Evolutionary conservation across 64 coral and sea anemone species (phyloP).

Genomic region (Montipora sp.): DNA sequence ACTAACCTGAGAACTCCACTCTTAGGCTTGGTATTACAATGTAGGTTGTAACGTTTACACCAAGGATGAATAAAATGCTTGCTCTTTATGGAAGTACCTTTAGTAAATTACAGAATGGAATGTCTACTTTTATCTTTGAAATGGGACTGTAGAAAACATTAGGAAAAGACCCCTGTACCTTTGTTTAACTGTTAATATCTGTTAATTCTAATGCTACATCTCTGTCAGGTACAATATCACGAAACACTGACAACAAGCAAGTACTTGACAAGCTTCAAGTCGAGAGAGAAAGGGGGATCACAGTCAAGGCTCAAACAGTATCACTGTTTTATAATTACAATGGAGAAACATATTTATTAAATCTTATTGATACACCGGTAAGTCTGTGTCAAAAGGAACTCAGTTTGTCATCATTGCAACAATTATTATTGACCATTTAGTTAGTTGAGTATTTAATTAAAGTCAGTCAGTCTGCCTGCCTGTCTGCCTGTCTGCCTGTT

Average conservation of each 20-base stretch:
- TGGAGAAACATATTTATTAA: conserved; percentile 86
- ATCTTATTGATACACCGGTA: conserved; percentile 98
- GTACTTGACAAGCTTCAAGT: conserved; percentile 98
- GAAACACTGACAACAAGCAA: conserved; percentile 86
- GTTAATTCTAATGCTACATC: no score
- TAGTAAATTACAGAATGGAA: no score
- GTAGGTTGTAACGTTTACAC: no score
- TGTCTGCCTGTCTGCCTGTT: not conserved
- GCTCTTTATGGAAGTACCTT: no score
- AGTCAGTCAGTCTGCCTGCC: not conserved
- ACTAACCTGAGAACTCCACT: no score
- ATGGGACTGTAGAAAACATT: no score
- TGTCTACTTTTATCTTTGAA: no score
- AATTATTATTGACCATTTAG: not conserved
- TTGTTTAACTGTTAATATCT: no score
- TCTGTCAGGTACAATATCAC: conserved; percentile 87
- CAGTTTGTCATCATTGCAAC: not conserved
- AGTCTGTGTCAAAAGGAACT: conserved; percentile 25
- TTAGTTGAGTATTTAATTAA: no score
- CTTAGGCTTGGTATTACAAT: no score
- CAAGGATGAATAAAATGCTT: no score
- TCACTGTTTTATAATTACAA: conserved; percentile 88
- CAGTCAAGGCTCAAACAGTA: conserved; percentile 97
- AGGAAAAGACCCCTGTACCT: no score
- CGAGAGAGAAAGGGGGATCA: conserved; percentile 98